Conservation (phyloP, 2,797 vertebrate species). For the Meriones psammophilus region DNA sequence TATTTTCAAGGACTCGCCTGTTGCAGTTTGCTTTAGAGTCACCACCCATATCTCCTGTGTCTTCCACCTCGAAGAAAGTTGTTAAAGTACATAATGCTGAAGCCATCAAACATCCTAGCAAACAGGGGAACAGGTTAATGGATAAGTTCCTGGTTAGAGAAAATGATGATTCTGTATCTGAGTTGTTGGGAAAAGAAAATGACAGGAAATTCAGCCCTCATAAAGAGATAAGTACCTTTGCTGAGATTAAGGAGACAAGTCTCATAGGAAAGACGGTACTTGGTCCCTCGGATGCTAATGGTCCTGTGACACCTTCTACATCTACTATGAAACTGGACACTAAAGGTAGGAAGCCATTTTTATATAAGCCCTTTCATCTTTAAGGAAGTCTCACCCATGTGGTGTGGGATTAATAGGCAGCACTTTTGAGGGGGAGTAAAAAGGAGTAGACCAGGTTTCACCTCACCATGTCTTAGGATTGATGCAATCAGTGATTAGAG, state of each 20-base stretch:
- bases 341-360: conserved; percentile 91
- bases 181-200: conserved; percentile 59
- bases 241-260: conserved; percentile 55
- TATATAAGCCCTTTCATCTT: neutral
- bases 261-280: neutral
- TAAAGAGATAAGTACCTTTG: neutral
- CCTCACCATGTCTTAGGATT: neutral
- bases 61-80: conserved; percentile 66
- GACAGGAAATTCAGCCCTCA: conserved; percentile 52
- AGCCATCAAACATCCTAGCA: conserved; percentile 70
- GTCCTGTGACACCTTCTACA: conserved; percentile 88
- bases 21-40: conserved; percentile 89
- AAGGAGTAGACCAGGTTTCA: neutral
- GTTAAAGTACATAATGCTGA: conserved; percentile 83
- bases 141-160: conserved; percentile 90
- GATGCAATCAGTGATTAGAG: neutral
- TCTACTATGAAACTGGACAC: conserved; percentile 87
- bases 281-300: neutral
- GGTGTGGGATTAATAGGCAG: neutral
- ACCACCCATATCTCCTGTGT: conserved; percentile 87
- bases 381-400: neutral
- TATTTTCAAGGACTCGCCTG: conserved; percentile 90
- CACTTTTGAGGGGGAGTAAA: neutral
- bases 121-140: conserved; percentile 82
- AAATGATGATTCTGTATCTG: conserved; percentile 40